Conservation (phyloP, 2,888 invertebrate species). For the Pristionchus mayeri region DNA sequence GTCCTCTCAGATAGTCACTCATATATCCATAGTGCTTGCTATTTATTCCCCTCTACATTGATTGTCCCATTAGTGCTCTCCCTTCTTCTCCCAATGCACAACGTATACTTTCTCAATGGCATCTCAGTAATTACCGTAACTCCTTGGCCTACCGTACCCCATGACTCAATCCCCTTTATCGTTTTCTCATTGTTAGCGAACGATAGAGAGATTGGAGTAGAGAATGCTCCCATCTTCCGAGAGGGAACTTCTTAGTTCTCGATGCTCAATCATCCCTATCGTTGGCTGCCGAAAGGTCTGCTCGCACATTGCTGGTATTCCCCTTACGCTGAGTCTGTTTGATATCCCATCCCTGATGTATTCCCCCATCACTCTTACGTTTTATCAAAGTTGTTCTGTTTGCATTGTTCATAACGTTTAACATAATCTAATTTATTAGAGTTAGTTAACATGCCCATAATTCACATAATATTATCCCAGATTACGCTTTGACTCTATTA, state of each 20-base stretch:
- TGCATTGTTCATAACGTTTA: constrained; percentile 6
- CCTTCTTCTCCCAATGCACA: background rate
- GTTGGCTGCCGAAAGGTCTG: constrained; percentile 48
- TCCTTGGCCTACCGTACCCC: background rate
- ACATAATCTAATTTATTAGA: constrained; percentile 18
- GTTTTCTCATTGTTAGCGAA: background rate
- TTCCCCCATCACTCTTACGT: background rate
- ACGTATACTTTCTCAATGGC: constrained; percentile 22
- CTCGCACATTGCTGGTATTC: constrained; percentile 47
- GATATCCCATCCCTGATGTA: no score
- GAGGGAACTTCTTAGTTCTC: background rate
- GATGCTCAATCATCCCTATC: constrained; percentile 38
- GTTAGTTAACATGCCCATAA: constrained; percentile 25
- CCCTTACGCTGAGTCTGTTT: constrained; percentile 19
- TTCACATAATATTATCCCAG: constrained; percentile 41
- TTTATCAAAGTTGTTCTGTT: constrained; percentile 34
- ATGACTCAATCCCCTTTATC: background rate
- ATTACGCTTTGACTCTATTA: constrained; percentile 21
- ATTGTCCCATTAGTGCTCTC: background rate
- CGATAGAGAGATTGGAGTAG: constrained; percentile 36
- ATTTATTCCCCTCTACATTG: background rate
- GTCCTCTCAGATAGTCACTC: no score
- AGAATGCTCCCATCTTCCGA: background rate
- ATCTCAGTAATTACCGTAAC: constrained; percentile 38
- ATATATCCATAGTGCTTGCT: background rate